Evolutionary conservation across 64 coral and sea anemone genomes (phyloP).

Genomic region (Actinia tenebrosa): DNA sequence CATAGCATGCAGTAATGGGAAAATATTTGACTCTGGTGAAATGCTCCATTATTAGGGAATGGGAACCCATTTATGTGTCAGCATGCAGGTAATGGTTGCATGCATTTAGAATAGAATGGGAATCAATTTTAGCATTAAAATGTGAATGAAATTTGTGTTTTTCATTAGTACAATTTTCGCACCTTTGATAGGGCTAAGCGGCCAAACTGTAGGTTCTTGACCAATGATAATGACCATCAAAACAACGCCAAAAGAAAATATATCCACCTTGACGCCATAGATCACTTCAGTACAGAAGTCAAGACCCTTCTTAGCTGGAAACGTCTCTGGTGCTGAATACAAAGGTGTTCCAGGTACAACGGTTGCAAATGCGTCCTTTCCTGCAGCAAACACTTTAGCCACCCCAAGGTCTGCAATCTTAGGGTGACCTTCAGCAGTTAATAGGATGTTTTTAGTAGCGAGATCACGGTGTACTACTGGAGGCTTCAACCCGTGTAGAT

Average conservation of each 20-base stretch:
- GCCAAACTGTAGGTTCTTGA: slow-evolving; percentile 67
- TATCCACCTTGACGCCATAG: slow-evolving; percentile 74
- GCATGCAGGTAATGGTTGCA: not conserved
- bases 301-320: slow-evolving; percentile 45
- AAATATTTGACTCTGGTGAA: not conserved
- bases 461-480: slow-evolving; percentile 69
- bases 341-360: slow-evolving; percentile 65
- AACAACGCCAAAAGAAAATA: slow-evolving; percentile 88
- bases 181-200: slow-evolving; percentile 73
- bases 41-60: not conserved
- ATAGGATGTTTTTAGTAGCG: slow-evolving; percentile 74
- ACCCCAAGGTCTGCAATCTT: slow-evolving; percentile 89
- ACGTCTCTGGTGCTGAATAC: slow-evolving; percentile 79
- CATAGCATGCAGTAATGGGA: not conserved
- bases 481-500: slow-evolving; percentile 46
- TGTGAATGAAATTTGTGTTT: not conserved
- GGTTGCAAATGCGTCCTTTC: slow-evolving; percentile 63
- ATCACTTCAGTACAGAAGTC: slow-evolving; percentile 13
- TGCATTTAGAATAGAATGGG: not conserved
- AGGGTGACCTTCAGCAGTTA: slow-evolving; percentile 52
- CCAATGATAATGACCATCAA: slow-evolving; percentile 71
- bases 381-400: slow-evolving; percentile 71
- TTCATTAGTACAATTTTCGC: not conserved
- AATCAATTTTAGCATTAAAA: not conserved
- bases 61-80: not conserved